Conservation (phyloP, 2,888 invertebrate genomes). For the Campoplex nolae region DNA sequence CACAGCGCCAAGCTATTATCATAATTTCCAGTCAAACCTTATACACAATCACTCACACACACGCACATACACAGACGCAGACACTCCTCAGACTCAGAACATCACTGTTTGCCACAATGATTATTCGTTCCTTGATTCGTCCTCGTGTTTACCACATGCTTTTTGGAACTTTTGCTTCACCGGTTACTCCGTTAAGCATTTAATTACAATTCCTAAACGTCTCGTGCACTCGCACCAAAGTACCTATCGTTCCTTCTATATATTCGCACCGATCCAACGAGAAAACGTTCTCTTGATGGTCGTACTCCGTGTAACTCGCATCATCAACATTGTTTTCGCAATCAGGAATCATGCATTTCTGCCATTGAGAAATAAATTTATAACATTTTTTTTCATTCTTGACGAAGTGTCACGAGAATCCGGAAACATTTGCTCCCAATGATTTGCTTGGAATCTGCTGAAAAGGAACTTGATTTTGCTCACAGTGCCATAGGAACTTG, state of each 20-base stretch:
- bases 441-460: too few species aligned
- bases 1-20: slow-evolving; percentile 73
- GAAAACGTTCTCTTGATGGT: background rate
- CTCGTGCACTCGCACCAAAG: background rate
- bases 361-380: too few species aligned
- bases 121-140: slow-evolving; percentile 31
- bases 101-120: slow-evolving; percentile 73
- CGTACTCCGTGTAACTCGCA: background rate
- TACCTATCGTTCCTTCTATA: background rate
- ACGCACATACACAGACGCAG: slow-evolving; percentile 14
- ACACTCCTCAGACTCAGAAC: slow-evolving; percentile 31
- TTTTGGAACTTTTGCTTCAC: slow-evolving; percentile 2
- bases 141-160: slow-evolving; percentile 18
- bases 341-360: too few species aligned
- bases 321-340: background rate
- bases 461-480: too few species aligned
- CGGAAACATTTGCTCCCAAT: too few species aligned
- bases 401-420: too few species aligned
- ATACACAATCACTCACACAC: slow-evolving; percentile 70
- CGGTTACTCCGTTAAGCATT: background rate
- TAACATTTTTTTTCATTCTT: too few species aligned
- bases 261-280: background rate
- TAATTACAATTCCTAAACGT: slow-evolving; percentile 6
- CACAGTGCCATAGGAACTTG: too few species aligned
- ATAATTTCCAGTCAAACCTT: slow-evolving; percentile 79